Base-by-base conservation (phyloP, 2,797 vertebrate genomes). In the Capromys pilorides region DNA sequence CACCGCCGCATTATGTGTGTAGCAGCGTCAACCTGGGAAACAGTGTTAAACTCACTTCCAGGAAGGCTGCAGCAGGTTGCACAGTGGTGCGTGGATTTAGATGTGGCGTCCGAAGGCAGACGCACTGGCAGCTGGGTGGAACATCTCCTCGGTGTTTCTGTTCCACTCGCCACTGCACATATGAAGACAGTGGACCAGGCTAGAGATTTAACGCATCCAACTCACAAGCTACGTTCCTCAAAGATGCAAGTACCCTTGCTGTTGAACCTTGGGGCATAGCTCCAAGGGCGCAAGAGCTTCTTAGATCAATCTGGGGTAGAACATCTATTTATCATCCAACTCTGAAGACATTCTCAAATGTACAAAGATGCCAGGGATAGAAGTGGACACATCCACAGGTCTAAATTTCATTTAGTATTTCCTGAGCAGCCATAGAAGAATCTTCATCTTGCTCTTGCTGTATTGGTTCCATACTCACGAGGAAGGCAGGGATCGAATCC, bases 261-360 rank as follows among this genome's bases (percentile, higher is more conserved):
- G 39, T 3, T 92, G 69, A 90, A 86, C 80, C 80, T 22, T 54
- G 51, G 39, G 41, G 31, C 19, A 21, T 7, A 82, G 21, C 69
- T 49, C 39, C 9, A 66, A 83, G 18, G 13, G 31, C 69, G 13
- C 80, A 80, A 87, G 11, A 79, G 28, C 54, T 93, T 88, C 54
- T 94, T 73, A 64, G 39, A 80, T 49, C 77, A 93, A 95, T 77
- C 16, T 86, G 21, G 14, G 57, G 85, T 84, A 86, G 49, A 61
- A 79, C 59, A 80, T 5, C 84, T 28, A 54, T 88, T 57, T 81
- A 36, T 11, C 21, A 64, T 71, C 26, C 39, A 69, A 45, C 10
- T 66, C 1, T 86, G 26, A 31, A 86, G 45, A 49, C 16, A 87
- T 91, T 93, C 41, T 64, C 49, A 41, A 51, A 62, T 89, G 21